These are phyloP conservation scores for Macropodus opercularis DNA, from an alignment of 2,797 vertebrate genomes.

Conservation along the genomic window DNA sequence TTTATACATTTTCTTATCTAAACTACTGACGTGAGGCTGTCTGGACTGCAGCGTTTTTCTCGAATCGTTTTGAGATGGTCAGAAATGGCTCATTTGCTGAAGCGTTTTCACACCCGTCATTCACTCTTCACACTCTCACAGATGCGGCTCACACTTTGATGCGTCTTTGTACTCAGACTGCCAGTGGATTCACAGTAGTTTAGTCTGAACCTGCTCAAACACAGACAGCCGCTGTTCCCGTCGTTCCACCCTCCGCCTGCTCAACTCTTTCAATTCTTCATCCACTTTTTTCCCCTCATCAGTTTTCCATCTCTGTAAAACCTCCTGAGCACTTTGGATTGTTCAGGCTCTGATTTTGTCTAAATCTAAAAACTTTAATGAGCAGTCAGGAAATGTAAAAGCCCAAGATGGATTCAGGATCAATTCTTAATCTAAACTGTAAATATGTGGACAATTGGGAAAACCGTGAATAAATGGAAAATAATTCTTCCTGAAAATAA, in stretches of 20 bases:
- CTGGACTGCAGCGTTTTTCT: too few species aligned
- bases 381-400: neutral
- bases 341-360: slow-evolving; percentile 15
- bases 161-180: slow-evolving; percentile 54
- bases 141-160: slow-evolving; percentile 10
- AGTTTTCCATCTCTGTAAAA: slow-evolving; percentile 13
- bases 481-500: neutral
- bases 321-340: slow-evolving; percentile 41
- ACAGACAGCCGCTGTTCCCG: slow-evolving; percentile 27
- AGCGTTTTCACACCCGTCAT: slow-evolving; percentile 9
- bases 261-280: slow-evolving; percentile 10
- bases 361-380: neutral
- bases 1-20: slow-evolving; percentile 9
- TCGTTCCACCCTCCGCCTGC: slow-evolving; percentile 39
- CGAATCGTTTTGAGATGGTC: slow-evolving; percentile 13
- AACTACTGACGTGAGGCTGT: slow-evolving; percentile 26
- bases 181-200: slow-evolving; percentile 55
- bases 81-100: slow-evolving; percentile 49
- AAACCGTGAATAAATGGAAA: neutral
- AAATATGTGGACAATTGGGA: neutral
- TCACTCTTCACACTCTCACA: slow-evolving; percentile 31
- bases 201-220: slow-evolving; percentile 22
- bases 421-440: neutral
- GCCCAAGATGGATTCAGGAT: neutral
- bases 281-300: slow-evolving; percentile 7